phyloP scores from a whole-genome alignment of 2,797 vertebrate species.

The Heteromormyrus szaboi region DNA sequence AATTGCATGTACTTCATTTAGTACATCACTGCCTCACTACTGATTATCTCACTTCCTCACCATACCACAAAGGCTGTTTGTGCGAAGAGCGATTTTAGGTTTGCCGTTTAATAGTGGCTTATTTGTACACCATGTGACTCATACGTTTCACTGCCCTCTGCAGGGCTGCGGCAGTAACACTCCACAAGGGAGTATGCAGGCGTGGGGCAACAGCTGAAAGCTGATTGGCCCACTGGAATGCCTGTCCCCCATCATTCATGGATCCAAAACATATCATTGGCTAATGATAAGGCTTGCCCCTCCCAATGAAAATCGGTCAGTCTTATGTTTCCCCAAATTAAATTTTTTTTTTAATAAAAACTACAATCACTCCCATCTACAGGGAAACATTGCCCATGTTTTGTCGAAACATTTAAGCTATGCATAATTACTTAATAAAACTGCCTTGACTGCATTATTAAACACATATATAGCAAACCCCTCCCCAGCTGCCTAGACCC shows the following conservation, averaged over 20 bases:
- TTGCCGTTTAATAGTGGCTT: background rate
- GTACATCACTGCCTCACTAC: background rate
- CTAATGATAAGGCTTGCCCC: background rate
- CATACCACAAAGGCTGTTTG: background rate
- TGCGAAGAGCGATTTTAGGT: background rate
- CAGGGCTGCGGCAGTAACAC: constrained; percentile 12
- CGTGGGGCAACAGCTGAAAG: background rate
- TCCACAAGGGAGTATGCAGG: background rate
- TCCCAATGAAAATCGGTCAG: background rate
- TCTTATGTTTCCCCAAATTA: background rate
- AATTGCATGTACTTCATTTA: background rate
- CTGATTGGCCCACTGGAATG: background rate
- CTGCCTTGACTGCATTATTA: background rate
- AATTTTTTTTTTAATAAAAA: background rate
- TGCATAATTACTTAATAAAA: background rate
- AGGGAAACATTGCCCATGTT: background rate
- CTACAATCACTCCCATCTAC: background rate
- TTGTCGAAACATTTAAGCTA: background rate
- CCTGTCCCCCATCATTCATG: background rate
- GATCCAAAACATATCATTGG: background rate
- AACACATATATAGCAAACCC: background rate
- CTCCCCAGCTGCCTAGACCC: background rate
- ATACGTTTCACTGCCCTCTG: constrained; percentile 22
- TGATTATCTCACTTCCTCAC: background rate
- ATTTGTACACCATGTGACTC: background rate